phyloP scores from a whole-genome alignment of 1,140 invertebrate species.

The Penaeus japonicus region DNA sequence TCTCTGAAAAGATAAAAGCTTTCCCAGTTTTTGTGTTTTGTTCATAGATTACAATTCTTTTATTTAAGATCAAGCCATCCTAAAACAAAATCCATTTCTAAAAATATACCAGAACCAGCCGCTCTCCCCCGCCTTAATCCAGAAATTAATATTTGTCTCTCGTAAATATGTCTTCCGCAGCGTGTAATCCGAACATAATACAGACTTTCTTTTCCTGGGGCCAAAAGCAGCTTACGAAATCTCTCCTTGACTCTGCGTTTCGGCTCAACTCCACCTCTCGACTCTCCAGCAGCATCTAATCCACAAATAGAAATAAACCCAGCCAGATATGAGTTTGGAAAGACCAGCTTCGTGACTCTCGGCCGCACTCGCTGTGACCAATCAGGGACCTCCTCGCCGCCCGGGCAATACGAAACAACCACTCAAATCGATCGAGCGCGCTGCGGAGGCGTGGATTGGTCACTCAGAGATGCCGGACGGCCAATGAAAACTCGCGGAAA shows the following conservation, averaged over 20 bases:
- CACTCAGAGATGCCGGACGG: background rate
- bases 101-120: too few relatives aligned
- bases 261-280: conserved; percentile 42
- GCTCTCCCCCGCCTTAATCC: too few relatives aligned
- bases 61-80: too few relatives aligned
- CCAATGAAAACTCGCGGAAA: conserved; percentile 34
- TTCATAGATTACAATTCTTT: too few relatives aligned
- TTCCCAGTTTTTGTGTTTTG: too few relatives aligned
- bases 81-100: too few relatives aligned
- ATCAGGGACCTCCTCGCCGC: background rate
- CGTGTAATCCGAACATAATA: too few relatives aligned
- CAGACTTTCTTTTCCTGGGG: background rate
- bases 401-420: conserved; percentile 43
- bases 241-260: conserved; percentile 53
- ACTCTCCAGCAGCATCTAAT: conserved; percentile 43
- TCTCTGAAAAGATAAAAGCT: too few relatives aligned
- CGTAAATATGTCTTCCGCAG: too few relatives aligned
- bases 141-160: too few relatives aligned
- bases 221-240: conserved; percentile 23
- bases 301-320: conserved; percentile 53
- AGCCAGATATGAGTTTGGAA: conserved; percentile 33
- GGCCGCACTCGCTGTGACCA: background rate
- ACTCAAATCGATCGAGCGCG: conserved; percentile 36
- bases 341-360: conserved; percentile 19
- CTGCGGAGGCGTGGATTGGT: conserved; percentile 26